phyloP scores from a whole-genome alignment of 2,888 invertebrate species.

The Plusia festucae region DNA sequence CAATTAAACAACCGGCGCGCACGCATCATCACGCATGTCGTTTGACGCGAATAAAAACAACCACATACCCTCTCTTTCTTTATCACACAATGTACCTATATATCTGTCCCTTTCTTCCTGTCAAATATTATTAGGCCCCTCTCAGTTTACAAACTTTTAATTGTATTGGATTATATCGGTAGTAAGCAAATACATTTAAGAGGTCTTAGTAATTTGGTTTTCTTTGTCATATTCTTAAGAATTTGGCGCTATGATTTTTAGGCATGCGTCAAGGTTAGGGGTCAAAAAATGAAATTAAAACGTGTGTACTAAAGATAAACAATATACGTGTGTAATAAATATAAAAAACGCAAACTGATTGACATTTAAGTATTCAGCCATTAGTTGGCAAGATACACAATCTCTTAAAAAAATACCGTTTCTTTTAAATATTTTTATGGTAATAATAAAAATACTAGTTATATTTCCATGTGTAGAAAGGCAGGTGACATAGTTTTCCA shows the following conservation, averaged over 20 bases:
- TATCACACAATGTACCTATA: conserved; percentile 28
- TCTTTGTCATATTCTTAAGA: conserved; percentile 19
- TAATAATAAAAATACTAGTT: too few relatives aligned
- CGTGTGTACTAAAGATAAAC: too few relatives aligned
- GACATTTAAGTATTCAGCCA: too few relatives aligned
- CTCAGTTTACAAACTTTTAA: conserved; percentile 29
- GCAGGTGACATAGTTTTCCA: too few relatives aligned
- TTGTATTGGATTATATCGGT: conserved; percentile 1
- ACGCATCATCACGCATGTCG: conserved; percentile 48
- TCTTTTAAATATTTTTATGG: too few relatives aligned
- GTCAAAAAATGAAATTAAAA: conserved; percentile 5
- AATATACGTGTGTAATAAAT: too few relatives aligned
- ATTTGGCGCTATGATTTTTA: conserved; percentile 2
- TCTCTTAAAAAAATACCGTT: too few relatives aligned
- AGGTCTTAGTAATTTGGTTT: conserved; percentile 25
- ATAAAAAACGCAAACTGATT: too few relatives aligned
- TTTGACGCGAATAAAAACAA: conserved; percentile 38
- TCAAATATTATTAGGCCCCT: conserved; percentile 47
- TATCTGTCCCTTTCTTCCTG: conserved; percentile 33
- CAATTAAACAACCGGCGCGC: conserved; percentile 31
- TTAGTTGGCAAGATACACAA: too few relatives aligned
- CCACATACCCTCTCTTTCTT: conserved; percentile 27
- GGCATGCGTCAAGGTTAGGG: conserved; percentile 10
- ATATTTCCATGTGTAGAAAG: too few relatives aligned
- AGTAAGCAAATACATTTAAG: conserved; percentile 15